Evolutionary conservation across 2,113 vertebrate species (phyloP), one percentile per base, ranked within the genome.

Genomic region (Trogon melanurus): DNA sequence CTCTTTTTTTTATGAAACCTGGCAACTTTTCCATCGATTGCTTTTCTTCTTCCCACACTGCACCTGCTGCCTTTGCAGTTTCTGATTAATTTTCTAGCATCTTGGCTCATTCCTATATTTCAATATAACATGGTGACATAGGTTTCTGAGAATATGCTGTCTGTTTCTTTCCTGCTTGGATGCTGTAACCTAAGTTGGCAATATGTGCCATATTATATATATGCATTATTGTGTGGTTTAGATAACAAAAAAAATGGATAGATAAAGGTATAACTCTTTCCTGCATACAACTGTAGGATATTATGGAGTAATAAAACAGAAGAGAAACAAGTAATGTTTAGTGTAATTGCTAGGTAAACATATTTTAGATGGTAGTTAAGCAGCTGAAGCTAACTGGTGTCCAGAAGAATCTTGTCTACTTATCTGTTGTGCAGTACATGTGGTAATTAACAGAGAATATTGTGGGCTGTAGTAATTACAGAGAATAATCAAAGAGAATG

Each of bases 1-100:
- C 56, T 91, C 29, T 38, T 71, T 70, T 70, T 94, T 91, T 92
- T 89, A 93, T 95, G 71, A 90, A 95, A 88, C 45, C 64, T 95
- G 72, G 65, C 60, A 97, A 95, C 60, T 85, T 96, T 93, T 88
- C 53, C 25, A 81, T 95, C 0, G 44, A 95, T 94, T 94, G 56
- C 32, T 89, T 93, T 92, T 66, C 36, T 90, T 89, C 29, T 95
- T 92, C 57, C 56, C 84, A 69, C 34, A 60, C 54, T 80, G 60
- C 60, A 88, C 86, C 91, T 93, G 91, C 89, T 95, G 87, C 61
- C 61, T 92, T 93, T 88, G 79, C 57, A 79, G 45, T 89, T 96
- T 94, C 72, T 80, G 75, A 95, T 92, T 90, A 83, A 90, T 96
- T 94, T 91, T 88, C 67, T 64, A 86, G 34, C 57, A 79, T 72